Conservation (phyloP, 2,113 vertebrate species). For the Caloenas nicobarica region DNA sequence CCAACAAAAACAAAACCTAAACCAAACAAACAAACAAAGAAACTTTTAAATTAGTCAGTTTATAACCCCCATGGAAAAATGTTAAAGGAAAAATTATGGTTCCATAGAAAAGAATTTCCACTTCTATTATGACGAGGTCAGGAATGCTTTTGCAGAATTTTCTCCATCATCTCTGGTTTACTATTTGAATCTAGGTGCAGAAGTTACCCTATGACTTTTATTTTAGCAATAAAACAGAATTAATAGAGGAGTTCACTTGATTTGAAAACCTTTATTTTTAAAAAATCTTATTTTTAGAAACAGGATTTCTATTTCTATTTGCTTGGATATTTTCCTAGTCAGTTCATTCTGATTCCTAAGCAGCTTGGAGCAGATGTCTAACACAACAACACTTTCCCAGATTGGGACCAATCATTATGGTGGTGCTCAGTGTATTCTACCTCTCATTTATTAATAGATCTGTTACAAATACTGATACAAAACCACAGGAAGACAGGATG, state of each 20-base stretch:
- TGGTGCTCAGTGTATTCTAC: neutral
- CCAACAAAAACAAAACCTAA: too few species aligned
- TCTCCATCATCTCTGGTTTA: neutral
- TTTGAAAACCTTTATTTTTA: neutral
- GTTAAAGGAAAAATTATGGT: neutral
- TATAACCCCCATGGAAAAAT: neutral
- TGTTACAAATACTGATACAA: neutral
- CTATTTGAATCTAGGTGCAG: neutral
- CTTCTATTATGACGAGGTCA: neutral
- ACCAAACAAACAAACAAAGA: too few species aligned
- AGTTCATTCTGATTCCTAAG: neutral
- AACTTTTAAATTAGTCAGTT: neutral
- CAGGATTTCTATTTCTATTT: neutral
- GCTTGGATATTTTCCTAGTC: neutral
- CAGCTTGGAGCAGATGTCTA: neutral
- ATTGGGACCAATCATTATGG: neutral
- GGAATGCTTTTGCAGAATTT: neutral
- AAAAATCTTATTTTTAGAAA: neutral
- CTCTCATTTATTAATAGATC: neutral
- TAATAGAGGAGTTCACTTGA: neutral
- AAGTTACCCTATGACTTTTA: neutral
- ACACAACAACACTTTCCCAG: neutral
- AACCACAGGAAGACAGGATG: neutral
- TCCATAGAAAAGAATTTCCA: neutral
- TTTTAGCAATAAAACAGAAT: neutral